Percentiles rank a stretch among this genome's conserved stretches.
Conservation (phyloP, 2,113 vertebrate genomes). For the Murina feae region DNA sequence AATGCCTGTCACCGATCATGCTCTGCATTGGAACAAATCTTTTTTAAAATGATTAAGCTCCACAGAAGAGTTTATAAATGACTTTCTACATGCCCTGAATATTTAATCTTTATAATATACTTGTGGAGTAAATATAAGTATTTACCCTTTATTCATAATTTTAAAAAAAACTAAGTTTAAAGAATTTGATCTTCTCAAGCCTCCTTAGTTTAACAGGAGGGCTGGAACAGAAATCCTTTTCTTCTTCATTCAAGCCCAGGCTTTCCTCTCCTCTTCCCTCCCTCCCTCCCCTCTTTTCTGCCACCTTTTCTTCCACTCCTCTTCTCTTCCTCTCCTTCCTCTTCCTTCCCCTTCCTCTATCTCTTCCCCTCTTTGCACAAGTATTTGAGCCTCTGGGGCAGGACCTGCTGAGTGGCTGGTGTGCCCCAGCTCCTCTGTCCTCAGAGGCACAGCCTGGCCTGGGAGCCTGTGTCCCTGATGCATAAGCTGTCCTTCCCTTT, state of each 20-base stretch:
- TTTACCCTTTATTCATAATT: background rate
- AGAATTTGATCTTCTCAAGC: background rate
- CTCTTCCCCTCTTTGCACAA: no score
- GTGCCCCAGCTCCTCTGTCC: background rate
- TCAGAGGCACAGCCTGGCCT: no score
- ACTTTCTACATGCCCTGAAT: background rate
- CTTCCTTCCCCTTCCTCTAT: no score
- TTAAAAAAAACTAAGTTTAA: background rate
- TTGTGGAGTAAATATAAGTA: background rate
- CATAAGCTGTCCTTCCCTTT: background rate
- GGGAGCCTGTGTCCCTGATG: background rate
- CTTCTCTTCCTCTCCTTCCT: background rate
- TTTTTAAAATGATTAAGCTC: background rate
- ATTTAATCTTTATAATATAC: background rate
- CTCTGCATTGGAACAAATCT: background rate
- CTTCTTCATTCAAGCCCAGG: background rate
- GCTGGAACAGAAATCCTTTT: background rate
- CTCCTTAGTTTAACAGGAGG: background rate
- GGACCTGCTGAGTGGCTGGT: background rate
- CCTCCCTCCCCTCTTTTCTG: rapidly evolving
- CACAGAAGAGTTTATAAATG: background rate
- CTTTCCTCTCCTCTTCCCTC: rapidly evolving
- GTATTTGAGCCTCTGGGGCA: background rate
- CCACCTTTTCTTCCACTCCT: background rate
- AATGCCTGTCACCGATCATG: background rate